Conservation (phyloP, 2,113 vertebrate species). For the Siniperca chuatsi region DNA sequence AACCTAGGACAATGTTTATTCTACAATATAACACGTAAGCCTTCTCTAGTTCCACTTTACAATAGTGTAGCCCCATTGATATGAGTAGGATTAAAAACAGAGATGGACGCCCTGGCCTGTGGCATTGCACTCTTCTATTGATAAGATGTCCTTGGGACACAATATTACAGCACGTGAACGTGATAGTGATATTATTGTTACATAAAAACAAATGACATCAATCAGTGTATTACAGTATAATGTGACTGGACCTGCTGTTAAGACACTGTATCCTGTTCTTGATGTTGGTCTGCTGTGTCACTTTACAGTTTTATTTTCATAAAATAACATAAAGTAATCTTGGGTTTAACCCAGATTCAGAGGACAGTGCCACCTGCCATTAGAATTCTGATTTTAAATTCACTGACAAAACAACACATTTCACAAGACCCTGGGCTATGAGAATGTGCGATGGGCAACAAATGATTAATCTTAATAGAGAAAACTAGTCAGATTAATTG, state of each 20-base stretch:
- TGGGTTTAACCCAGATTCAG: not conserved
- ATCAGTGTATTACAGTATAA: not conserved
- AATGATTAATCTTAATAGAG: not conserved
- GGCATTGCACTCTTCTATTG: constrained; percentile 24
- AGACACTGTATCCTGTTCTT: constrained; percentile 1
- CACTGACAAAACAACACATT: not conserved
- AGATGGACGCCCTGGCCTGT: constrained; percentile 53
- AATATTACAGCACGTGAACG: constrained; percentile 18
- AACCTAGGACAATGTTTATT: constrained; percentile 17
- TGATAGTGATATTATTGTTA: constrained; percentile 48
- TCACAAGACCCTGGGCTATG: not conserved
- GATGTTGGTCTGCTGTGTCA: not conserved
- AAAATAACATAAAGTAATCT: not conserved
- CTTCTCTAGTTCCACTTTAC: constrained; percentile 23
- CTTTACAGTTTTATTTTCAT: constrained; percentile 16
- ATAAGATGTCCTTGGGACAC: constrained; percentile 12
- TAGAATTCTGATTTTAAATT: not conserved
- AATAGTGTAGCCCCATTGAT: constrained; percentile 19
- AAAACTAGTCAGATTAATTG: not conserved
- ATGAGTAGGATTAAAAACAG: constrained; percentile 21
- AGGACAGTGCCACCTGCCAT: not conserved
- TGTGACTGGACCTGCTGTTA: not conserved
- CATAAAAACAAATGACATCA: constrained; percentile 23
- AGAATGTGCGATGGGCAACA: not conserved
- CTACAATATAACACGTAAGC: constrained; percentile 18